phyloP scores from a whole-genome alignment of 1,140 invertebrate species.

The Drosophila ambigua region DNA sequence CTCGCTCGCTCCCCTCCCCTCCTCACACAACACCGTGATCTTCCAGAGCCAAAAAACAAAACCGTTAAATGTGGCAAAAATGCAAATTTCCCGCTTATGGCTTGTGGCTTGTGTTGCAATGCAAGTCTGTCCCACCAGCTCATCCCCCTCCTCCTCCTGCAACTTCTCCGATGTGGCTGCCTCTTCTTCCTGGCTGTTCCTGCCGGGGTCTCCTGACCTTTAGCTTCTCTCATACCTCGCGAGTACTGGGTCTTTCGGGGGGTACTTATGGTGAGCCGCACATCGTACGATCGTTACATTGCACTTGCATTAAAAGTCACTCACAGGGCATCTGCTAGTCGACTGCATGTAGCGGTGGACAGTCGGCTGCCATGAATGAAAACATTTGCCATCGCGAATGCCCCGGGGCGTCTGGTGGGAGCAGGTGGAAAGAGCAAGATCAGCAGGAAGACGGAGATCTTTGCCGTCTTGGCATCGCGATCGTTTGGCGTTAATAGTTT shows the following conservation, averaged over 20 bases:
- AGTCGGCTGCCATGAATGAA: slow-evolving; percentile 60
- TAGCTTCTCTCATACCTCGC: slow-evolving; percentile 14
- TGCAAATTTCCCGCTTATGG: slow-evolving; percentile 68
- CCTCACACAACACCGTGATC: background rate
- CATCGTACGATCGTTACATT: too few relatives aligned
- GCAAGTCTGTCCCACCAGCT: background rate
- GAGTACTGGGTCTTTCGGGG: slow-evolving; percentile 11
- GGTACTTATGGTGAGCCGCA: too few relatives aligned
- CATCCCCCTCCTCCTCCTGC: background rate
- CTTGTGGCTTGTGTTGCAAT: slow-evolving; percentile 30
- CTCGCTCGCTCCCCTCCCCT: too few relatives aligned
- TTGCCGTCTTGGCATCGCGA: slow-evolving; percentile 48
- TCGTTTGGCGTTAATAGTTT: slow-evolving; percentile 78
- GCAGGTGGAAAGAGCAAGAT: slow-evolving; percentile 66
- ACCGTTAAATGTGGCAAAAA: slow-evolving; percentile 78
- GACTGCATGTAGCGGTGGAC: slow-evolving; percentile 4
- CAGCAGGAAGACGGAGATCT: slow-evolving; percentile 16
- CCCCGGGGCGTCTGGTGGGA: slow-evolving; percentile 47
- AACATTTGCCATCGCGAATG: slow-evolving; percentile 56
- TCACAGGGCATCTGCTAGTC: slow-evolving; percentile 20
- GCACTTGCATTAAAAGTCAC: too few relatives aligned
- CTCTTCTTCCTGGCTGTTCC: slow-evolving; percentile 30
- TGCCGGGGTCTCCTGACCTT: slow-evolving; percentile 50
- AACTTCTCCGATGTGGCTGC: background rate
- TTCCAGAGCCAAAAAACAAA: slow-evolving; percentile 26